Conservation (phyloP, 2,888 invertebrate genomes). For the Amiota mariae region DNA sequence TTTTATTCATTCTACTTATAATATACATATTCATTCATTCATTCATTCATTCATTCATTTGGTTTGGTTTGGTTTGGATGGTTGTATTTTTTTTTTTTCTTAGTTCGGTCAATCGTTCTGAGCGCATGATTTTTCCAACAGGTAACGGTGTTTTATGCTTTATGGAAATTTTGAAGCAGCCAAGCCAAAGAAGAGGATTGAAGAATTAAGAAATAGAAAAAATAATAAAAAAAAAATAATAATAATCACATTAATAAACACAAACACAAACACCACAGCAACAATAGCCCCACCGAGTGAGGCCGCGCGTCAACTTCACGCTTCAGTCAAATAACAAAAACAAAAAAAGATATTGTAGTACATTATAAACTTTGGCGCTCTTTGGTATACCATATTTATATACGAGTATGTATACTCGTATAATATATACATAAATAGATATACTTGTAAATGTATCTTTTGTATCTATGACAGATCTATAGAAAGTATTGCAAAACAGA, state of each 20-base stretch:
- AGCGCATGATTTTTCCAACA: slow-evolving; percentile 8
- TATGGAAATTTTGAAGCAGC: neutral
- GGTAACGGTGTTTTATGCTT: slow-evolving; percentile 25
- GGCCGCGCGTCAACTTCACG: neutral
- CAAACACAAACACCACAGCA: neutral
- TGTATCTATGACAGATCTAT: neutral
- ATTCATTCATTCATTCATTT: neutral
- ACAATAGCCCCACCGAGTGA: neutral
- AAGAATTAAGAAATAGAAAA: neutral
- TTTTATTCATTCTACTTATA: too few relatives aligned
- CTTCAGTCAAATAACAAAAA: neutral
- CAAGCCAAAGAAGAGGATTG: too few relatives aligned
- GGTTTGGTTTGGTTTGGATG: neutral
- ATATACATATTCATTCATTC: too few relatives aligned
- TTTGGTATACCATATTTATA: too few relatives aligned
- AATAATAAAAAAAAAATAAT: slow-evolving; percentile 20
- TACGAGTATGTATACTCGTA: too few relatives aligned
- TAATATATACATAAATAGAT: neutral
- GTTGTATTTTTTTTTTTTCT: neutral
- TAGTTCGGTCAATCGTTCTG: slow-evolving; percentile 12
- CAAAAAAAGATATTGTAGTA: neutral
- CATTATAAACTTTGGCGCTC: too few relatives aligned
- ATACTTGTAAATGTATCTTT: slow-evolving; percentile 1
- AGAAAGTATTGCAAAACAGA: slow-evolving; percentile 15
- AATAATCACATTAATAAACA: neutral